Base-by-base conservation (phyloP, 2,888 invertebrate species). In the Carcina quercana region DNA sequence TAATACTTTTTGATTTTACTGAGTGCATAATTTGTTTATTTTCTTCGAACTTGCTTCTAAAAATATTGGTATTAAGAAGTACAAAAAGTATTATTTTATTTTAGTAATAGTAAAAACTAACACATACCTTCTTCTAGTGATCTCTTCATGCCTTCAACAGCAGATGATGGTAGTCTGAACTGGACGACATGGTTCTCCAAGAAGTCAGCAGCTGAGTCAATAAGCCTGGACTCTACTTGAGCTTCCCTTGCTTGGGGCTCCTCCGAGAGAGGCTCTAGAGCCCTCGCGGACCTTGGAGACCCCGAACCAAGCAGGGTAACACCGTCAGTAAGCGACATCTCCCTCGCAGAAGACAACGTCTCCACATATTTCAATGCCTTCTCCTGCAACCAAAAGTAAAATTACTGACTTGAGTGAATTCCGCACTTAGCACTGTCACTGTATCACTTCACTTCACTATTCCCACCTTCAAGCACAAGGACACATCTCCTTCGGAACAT, bases 111-210 rank as follows among this genome's bases (percentile, higher is more conserved):
- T 15, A 13, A 28, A 20, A 20, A 10, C 6, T 24, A 3, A 22
- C 29, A 32, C 32, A 49, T 86, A 93, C 93, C 93, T 90, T 94
- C 94, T 56, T 92, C 93, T 38, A 92, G 85, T 17, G 93, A 91
- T 40, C 91, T 88, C 64, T 91, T 89, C 83, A 93, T 88, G 60
- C 92, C 92, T 47, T 90, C 87, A 48, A 92, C 86, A 35, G 91
- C 86, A 24, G 89, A 87, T 39, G 89, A 88, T 19, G 94, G 94
- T 25, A 94, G 82, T 62, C 90, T 91, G 63, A 94, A 89, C 69
- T 94, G 93, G 45, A 94, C 86, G 17, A 92, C 92, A 68, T 94
- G 94, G 42, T 91, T 90, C 51, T 91, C 89, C 48, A 94, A 79
- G 85, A 94, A 93, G 47, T 91, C 88, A 45, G 91, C 89, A 32